These are phyloP conservation scores for Podotricha telesiphe DNA, from an alignment of 2,888 invertebrate species.

Conservation along the genomic window DNA sequence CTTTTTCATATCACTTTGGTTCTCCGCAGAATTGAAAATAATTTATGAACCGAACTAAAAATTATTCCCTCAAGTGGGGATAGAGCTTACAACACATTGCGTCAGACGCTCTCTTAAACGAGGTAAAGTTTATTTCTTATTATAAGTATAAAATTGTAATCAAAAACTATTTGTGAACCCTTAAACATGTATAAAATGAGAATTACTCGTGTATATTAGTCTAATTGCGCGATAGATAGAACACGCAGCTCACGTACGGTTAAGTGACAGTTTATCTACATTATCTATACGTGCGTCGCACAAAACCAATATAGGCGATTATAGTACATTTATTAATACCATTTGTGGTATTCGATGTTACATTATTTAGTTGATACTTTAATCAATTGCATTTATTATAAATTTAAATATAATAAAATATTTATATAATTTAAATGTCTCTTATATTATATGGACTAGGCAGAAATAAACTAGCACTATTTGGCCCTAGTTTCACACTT, in stretches of 20 bases:
- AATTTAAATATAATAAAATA: too few species aligned
- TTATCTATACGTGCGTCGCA: slow-evolving; percentile 38
- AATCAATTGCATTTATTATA: not conserved
- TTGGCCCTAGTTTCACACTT: too few species aligned
- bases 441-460: too few species aligned
- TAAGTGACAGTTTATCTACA: slow-evolving; percentile 41
- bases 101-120: too few species aligned
- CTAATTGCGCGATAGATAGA: slow-evolving; percentile 46
- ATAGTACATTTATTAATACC: slow-evolving; percentile 22
- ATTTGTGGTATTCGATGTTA: not conserved
- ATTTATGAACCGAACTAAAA: too few species aligned
- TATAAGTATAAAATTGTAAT: not conserved
- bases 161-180: not conserved
- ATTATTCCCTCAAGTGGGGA: too few species aligned
- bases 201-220: slow-evolving; percentile 27
- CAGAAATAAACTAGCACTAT: too few species aligned
- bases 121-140: too few species aligned
- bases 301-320: slow-evolving; percentile 29
- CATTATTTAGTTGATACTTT: slow-evolving; percentile 3
- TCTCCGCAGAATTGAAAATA: too few species aligned
- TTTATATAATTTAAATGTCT: too few species aligned
- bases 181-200: slow-evolving; percentile 9
- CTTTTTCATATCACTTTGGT: too few species aligned
- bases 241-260: slow-evolving; percentile 37
- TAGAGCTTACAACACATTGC: too few species aligned